Conservation (phyloP, 2,797 vertebrate species). For the Odontamblyopus lacepedii region DNA sequence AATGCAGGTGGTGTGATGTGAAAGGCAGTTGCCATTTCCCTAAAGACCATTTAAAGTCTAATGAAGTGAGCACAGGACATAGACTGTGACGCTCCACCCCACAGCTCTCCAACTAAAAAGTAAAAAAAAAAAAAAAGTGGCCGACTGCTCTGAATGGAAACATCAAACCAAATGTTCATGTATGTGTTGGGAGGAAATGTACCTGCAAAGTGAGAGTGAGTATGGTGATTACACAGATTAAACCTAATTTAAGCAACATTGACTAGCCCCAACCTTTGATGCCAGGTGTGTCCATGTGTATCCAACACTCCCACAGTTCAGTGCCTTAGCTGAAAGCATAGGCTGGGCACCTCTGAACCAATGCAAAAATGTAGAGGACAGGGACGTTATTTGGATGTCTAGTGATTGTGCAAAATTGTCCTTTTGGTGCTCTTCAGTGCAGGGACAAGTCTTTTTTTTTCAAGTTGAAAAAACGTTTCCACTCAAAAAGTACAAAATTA, state of each 20-base stretch:
- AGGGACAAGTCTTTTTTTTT: no score
- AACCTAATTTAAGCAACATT: slow-evolving; percentile 70
- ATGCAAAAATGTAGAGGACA: not conserved
- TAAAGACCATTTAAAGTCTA: slow-evolving; percentile 75
- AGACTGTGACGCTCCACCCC: slow-evolving; percentile 76
- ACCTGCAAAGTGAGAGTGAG: slow-evolving; percentile 42
- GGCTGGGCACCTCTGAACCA: slow-evolving; percentile 51
- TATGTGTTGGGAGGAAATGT: slow-evolving; percentile 50
- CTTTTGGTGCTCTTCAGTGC: no score
- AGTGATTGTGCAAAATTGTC: no score
- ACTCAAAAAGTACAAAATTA: no score
- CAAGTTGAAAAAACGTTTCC: no score
- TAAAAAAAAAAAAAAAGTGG: not conserved
- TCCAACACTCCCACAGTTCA: slow-evolving; percentile 54
- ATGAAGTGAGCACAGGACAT: slow-evolving; percentile 81
- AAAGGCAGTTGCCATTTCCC: slow-evolving; percentile 75
- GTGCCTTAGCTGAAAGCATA: slow-evolving; percentile 38
- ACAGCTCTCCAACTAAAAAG: slow-evolving; percentile 25
- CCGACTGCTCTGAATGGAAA: slow-evolving; percentile 46
- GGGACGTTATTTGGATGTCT: no score
- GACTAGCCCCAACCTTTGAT: slow-evolving; percentile 50
- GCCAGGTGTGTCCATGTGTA: slow-evolving; percentile 40
- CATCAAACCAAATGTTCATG: slow-evolving; percentile 41
- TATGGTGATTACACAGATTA: slow-evolving; percentile 55
- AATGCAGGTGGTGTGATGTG: slow-evolving; percentile 79